These are phyloP conservation scores for Orchestes rusci DNA, from an alignment of 2,888 invertebrate genomes.

Conservation along the genomic window DNA sequence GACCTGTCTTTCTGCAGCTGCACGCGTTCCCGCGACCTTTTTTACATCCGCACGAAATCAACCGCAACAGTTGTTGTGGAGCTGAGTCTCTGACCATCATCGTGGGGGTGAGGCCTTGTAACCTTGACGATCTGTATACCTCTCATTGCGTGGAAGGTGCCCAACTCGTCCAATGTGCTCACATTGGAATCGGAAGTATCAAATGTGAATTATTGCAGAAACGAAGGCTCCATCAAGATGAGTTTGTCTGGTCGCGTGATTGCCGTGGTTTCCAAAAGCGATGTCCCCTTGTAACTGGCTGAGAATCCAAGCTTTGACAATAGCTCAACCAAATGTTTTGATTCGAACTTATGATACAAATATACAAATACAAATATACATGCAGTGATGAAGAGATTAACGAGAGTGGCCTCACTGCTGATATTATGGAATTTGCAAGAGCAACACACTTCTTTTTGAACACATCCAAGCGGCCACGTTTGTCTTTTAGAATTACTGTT, in stretches of 20 bases:
- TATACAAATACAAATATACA: not conserved
- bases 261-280: not conserved
- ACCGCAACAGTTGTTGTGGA: conserved; percentile 21
- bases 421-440: not conserved
- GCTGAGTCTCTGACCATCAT: conserved; percentile 9
- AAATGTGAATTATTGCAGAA: too few relatives aligned
- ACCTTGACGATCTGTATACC: not conserved
- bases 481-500: conserved; percentile 3
- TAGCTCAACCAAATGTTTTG: not conserved
- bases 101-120: not conserved
- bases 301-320: not conserved
- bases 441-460: not conserved
- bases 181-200: not conserved
- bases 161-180: not conserved
- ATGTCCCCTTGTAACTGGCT: not conserved
- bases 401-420: not conserved
- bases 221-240: too few relatives aligned
- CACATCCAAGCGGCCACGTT: not conserved
- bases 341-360: not conserved
- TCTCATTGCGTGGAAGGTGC: not conserved
- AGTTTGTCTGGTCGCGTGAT: too few relatives aligned
- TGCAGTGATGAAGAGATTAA: not conserved
- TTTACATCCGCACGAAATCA: conserved; percentile 37
- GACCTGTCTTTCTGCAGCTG: conserved; percentile 19
- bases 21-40: conserved; percentile 33